Conservation (phyloP, 2,888 invertebrate species). For the Ichneumoninae sp. region DNA sequence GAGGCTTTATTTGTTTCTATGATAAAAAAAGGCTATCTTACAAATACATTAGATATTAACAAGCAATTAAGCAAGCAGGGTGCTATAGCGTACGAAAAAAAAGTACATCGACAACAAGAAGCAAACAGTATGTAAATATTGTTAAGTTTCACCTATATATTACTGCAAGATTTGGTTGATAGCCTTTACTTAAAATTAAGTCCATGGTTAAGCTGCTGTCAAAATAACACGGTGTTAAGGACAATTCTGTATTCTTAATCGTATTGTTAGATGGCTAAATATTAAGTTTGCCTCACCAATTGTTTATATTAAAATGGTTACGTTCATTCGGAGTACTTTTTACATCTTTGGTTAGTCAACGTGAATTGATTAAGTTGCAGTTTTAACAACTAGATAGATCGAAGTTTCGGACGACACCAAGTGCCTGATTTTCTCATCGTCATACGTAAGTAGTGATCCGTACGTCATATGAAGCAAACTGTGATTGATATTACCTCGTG, state of each 20-base stretch:
- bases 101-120: slow-evolving; percentile 70
- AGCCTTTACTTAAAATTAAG: slow-evolving; percentile 81
- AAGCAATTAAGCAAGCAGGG: slow-evolving; percentile 56
- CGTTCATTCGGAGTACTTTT: background rate
- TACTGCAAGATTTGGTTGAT: slow-evolving; percentile 82
- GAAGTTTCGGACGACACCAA: background rate
- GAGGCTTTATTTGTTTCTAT: slow-evolving; percentile 1
- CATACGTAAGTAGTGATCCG: slow-evolving; percentile 58
- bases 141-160: slow-evolving; percentile 82
- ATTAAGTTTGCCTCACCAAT: background rate
- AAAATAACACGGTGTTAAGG: slow-evolving; percentile 81
- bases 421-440: background rate
- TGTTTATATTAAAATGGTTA: background rate
- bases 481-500: slow-evolving; percentile 44
- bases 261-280: slow-evolving; percentile 13
- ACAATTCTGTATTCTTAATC: slow-evolving; percentile 26
- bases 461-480: slow-evolving; percentile 60
- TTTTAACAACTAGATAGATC: no score
- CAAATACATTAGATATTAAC: slow-evolving; percentile 10
- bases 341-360: background rate
- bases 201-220: slow-evolving; percentile 84
- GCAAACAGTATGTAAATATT: slow-evolving; percentile 71
- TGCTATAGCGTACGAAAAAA: slow-evolving; percentile 47
- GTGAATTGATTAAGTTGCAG: no score
- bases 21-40: background rate